Percentiles rank a stretch among this genome's conserved stretches.
Conservation (phyloP, 37 sponge, comb jelly and placozoan genomes). For the Diacarnus erythraeanus region DNA sequence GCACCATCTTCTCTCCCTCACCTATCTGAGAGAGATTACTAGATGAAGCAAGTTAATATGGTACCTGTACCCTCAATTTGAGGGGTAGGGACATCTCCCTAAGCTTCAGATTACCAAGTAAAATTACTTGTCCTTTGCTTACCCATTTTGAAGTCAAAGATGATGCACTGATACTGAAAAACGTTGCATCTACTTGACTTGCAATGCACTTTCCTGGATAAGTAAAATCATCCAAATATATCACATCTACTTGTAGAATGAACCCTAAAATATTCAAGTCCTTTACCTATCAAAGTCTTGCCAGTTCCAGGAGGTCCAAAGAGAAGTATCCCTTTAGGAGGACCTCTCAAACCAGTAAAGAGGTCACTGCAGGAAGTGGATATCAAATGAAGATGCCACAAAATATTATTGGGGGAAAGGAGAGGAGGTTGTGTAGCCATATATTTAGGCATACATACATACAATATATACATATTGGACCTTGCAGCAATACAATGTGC, state of each 20-base stretch:
- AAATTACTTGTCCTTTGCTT: too few relatives aligned
- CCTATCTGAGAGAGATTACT: conserved; percentile 61
- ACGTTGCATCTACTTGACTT: conserved; percentile 92
- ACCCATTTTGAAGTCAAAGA: conserved; percentile 99
- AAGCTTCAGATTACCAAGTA: too few relatives aligned
- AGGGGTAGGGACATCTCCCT: background rate
- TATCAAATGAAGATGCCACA: background rate
- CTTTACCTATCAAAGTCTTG: conserved; percentile 94
- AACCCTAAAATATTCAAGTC: too few relatives aligned
- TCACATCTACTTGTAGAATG: background rate
- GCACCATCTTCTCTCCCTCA: conserved; percentile 99
- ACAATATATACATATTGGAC: too few relatives aligned
- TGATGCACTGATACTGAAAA: conserved; percentile 99
- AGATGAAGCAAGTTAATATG: too few relatives aligned
- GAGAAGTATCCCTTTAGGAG: conserved; percentile 96
- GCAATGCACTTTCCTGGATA: conserved; percentile 91
- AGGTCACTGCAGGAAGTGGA: conserved; percentile 78
- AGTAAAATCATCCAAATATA: background rate
- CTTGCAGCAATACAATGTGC: conserved; percentile 11
- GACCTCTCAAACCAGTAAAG: conserved; percentile 97
- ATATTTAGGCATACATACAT: too few relatives aligned
- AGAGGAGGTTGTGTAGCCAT: too few relatives aligned
- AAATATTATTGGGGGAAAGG: too few relatives aligned
- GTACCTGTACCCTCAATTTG: too few relatives aligned
- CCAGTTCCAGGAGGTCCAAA: conserved; percentile 99